Percentiles rank a stretch among this genome's conserved stretches.
These are phyloP conservation scores for Caenorhabditis macrosperma DNA, from an alignment of 2,888 invertebrate species.

Conservation along the genomic window DNA sequence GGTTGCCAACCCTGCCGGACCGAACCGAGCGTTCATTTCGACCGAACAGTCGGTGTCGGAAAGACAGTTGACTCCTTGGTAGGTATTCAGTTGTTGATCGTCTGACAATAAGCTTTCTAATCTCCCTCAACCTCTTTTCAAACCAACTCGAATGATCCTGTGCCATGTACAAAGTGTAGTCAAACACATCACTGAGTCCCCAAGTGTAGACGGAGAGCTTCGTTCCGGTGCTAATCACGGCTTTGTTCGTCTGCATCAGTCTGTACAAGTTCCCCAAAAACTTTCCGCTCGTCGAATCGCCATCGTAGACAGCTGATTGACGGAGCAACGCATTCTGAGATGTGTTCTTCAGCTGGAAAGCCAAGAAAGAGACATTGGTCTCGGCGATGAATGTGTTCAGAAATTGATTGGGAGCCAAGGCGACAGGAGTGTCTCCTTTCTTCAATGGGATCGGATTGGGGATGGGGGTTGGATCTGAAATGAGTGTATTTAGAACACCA, in stretches of 20 bases:
- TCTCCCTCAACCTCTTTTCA: no score
- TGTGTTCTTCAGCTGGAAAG: background rate
- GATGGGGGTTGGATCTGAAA: background rate
- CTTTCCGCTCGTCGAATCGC: background rate
- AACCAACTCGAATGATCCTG: background rate
- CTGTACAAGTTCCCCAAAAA: background rate
- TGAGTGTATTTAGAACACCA: background rate
- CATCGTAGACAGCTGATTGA: constrained; percentile 14
- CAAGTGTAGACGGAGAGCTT: background rate
- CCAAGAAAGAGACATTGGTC: background rate
- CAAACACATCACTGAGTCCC: background rate
- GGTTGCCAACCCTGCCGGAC: background rate
- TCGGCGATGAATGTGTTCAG: background rate
- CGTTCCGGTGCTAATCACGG: background rate
- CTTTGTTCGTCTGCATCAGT: background rate
- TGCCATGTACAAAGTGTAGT: constrained; percentile 3
- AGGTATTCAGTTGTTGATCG: background rate
- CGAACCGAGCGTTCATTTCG: background rate
- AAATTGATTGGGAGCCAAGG: background rate
- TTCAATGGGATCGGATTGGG: background rate
- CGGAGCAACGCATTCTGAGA: background rate
- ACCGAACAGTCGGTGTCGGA: background rate
- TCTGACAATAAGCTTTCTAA: no score
- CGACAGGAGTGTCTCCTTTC: background rate
- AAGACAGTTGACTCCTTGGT: background rate